Conservation (phyloP, 1,140 invertebrate genomes). For the Drosophila watanabei region DNA sequence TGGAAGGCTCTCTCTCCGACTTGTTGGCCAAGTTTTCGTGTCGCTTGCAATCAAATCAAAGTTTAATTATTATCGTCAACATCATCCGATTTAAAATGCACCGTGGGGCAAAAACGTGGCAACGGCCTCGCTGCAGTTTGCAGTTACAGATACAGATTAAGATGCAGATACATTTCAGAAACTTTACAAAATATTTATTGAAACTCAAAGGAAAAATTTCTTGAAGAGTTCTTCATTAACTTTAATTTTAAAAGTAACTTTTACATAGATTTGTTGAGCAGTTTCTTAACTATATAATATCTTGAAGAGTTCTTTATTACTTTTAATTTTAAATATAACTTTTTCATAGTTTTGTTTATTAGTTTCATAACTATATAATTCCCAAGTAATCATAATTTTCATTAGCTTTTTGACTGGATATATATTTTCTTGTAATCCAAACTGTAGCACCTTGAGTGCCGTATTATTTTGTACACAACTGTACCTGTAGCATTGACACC, state of each 20-base stretch:
- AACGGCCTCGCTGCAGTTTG: conserved; percentile 7
- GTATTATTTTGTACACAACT: conserved; percentile 6
- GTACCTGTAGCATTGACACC: conserved; percentile 13
- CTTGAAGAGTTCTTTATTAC: no score
- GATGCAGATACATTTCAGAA: neutral
- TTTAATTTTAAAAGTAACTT: neutral
- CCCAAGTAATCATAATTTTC: neutral
- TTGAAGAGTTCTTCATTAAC: neutral
- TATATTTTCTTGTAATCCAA: neutral
- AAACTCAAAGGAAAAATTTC: neutral
- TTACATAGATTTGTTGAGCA: no score
- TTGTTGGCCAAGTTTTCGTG: conserved; percentile 45
- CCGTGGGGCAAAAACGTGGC: conserved; percentile 19
- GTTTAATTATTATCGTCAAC: conserved; percentile 56
- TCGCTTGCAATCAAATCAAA: conserved; percentile 45
- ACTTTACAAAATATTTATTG: neutral
- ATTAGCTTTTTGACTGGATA: neutral
- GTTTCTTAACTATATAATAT: no score
- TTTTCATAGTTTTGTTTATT: no score
- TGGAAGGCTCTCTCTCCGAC: conserved; percentile 18
- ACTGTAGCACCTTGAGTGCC: neutral
- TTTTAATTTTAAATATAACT: no score
- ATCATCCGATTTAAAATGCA: conserved; percentile 53
- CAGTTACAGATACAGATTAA: neutral
- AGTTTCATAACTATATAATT: no score